Conservation (phyloP, 1,140 invertebrate genomes). For the silkworm (Bombyx mori) region ASM3026992v2 NC_085112.1:7904501-7905000, state of each 20-base stretch:
- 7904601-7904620: conserved; percentile 74
- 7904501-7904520: conserved; percentile 83
- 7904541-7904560: conserved; percentile 69
- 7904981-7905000: conserved; percentile 84
- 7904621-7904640: conserved; percentile 64
- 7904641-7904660: conserved; percentile 76
- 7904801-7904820: conserved; percentile 89
- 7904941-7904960: conserved; percentile 74
- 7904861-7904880: conserved; percentile 73
- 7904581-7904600: conserved; percentile 79
- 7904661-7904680: conserved; percentile 73
- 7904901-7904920: conserved; percentile 70
- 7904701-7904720: conserved; percentile 76
- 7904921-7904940: conserved; percentile 72
- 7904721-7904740: conserved; percentile 84
- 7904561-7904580: conserved; percentile 77
- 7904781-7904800: conserved; percentile 81
- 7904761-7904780: conserved; percentile 71
- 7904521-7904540: conserved; percentile 79
- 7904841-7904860: conserved; percentile 81
- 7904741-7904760: conserved; percentile 82
- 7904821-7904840: conserved; percentile 85
- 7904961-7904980: conserved; percentile 75
- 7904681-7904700: conserved; percentile 59
- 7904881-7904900: conserved; percentile 76